A percentile compares a stretch with the other conserved stretches of the same genome.
Conservation (phyloP, 2,888 invertebrate species). For the Mayetiola destructor region DNA sequence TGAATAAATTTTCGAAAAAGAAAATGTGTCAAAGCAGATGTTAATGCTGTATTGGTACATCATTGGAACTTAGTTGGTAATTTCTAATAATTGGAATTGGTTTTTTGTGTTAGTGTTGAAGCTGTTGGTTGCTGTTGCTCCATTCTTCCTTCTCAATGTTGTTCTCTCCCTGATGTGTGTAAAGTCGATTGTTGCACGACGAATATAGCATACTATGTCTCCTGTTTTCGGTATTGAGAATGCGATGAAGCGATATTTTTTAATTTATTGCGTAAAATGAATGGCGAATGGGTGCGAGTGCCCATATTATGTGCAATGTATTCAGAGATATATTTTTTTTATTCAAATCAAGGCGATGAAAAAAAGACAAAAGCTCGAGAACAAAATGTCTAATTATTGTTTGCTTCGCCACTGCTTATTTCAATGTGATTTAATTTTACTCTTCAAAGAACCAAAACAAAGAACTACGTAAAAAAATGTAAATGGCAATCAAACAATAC, state of each 20-base stretch:
- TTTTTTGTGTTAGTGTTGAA: background rate
- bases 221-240: background rate
- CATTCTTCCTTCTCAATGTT: too few species aligned
- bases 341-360: constrained; percentile 4
- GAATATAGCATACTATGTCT: background rate
- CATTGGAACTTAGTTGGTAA: constrained; percentile 9
- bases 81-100: constrained; percentile 10
- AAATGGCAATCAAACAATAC: too few species aligned
- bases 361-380: too few species aligned
- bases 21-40: constrained; percentile 12
- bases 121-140: background rate
- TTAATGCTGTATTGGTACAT: constrained; percentile 1
- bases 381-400: constrained; percentile 12
- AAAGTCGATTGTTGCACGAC: background rate
- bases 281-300: background rate
- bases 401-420: background rate
- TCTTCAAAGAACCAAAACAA: too few species aligned
- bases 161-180: too few species aligned
- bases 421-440: constrained; percentile 1
- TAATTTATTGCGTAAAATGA: constrained; percentile 8
- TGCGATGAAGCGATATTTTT: constrained; percentile 10
- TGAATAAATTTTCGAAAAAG: background rate
- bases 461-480: too few species aligned
- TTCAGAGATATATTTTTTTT: too few species aligned
- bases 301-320: background rate